Evolutionary conservation across 2,113 vertebrate species (phyloP).

Genomic region (Psittacula cyanocephala): DNA sequence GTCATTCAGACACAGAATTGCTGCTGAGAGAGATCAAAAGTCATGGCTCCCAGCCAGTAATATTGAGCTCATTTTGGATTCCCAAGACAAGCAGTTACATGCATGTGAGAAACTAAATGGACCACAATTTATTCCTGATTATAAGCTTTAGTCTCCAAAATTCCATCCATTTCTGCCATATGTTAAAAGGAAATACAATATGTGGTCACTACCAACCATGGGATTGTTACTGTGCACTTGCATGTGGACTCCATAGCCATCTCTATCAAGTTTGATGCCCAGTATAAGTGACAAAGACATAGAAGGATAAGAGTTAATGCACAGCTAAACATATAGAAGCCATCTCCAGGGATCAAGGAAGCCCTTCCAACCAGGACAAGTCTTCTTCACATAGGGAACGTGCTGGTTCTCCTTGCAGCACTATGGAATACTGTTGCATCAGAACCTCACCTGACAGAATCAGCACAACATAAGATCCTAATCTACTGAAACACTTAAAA

Average conservation of each 20-base stretch:
- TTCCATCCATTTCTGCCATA: background rate
- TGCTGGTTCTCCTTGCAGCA: background rate
- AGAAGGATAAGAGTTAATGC: background rate
- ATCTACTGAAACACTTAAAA: background rate
- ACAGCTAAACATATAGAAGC: background rate
- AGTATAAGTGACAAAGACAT: background rate
- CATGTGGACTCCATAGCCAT: background rate
- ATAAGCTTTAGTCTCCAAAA: background rate
- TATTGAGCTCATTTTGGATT: background rate
- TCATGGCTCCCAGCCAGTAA: background rate
- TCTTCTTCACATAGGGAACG: rapidly evolving
- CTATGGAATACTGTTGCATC: background rate
- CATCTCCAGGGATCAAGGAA: background rate
- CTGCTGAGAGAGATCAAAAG: background rate
- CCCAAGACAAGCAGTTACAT: background rate
- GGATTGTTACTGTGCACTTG: background rate
- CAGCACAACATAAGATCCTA: background rate
- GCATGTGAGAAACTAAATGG: background rate
- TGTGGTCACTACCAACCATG: background rate
- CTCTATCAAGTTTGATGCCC: background rate
- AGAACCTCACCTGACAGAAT: background rate
- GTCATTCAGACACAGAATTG: background rate
- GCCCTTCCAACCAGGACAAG: background rate
- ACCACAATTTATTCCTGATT: background rate
- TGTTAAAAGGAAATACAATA: background rate